Evolutionary conservation across 2,888 invertebrate species (phyloP), one percentile per base, ranked within the genome.

Genomic region (Lithodes maja): DNA sequence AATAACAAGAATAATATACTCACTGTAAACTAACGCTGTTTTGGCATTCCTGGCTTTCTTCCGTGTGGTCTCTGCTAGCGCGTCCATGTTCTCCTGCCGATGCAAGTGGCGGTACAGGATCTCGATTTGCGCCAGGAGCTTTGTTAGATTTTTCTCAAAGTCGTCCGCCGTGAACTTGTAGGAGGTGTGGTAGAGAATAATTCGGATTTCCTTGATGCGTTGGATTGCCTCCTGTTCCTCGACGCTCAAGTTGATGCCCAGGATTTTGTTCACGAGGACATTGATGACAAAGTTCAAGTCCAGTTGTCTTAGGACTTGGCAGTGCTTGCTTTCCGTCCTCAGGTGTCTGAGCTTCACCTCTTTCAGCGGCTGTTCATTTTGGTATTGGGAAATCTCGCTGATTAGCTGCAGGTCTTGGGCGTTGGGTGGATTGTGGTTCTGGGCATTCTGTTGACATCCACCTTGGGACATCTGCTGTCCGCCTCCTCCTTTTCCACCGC

Each of bases 281-380:
- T 61, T 61, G 61, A 61, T 61, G 61, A 61, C 61, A 61, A 61
- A 61, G 61, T 61, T 61, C 61, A 61, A 61, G 61, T 61, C 61
- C 61, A 61, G 12, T 7, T 61, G 61, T 12, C 5, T 5, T 12
- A 61, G 61, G 61, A 61, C 61, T 61, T 61, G 5, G 12, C 61
- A 61, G 33, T 33, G 33, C 33, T 33, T 33, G 33, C 33, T 33
- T 33, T 33, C 33, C 33, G 33, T 33, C 33, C 33, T 33, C 33
- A 33, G 33, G 33, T 33, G 33, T 33, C 33, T 0, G 33, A 33
- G 33, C 0, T 33, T 33, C 33, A 33, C 33, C 33, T 33, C 33
- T 33, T 33, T 33, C 33, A 33, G 33, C 33, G 33, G 33, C 33
- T 33, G 33, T 33, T 33, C 33, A 33, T 33, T 33, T 33, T 33